These are phyloP conservation scores for Hippopotamus amphibius DNA, from an alignment of 2,113 vertebrate species.

Conservation along the genomic window DNA sequence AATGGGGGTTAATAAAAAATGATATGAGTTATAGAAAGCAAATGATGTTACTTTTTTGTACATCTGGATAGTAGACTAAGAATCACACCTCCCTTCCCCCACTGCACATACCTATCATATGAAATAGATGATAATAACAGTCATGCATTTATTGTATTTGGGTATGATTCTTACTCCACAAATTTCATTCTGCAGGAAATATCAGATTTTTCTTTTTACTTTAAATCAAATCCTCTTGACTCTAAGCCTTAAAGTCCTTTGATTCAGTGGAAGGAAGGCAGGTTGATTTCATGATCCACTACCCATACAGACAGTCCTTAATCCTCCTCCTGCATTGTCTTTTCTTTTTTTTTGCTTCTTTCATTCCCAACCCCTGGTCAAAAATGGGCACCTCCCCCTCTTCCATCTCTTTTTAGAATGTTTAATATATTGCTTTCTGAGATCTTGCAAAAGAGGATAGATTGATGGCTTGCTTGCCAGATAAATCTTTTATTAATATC, in stretches of 20 bases:
- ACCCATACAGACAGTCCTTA: background rate
- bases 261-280: background rate
- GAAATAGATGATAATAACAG: background rate
- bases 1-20: background rate
- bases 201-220: background rate
- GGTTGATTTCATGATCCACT: background rate
- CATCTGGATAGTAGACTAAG: background rate
- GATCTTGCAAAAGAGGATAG: background rate
- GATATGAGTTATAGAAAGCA: background rate
- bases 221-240: background rate
- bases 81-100: background rate
- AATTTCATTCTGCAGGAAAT: background rate
- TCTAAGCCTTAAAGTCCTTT: background rate
- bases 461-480: background rate
- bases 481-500: background rate
- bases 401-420: background rate
- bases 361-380: background rate
- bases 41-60: background rate
- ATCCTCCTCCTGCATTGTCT: background rate
- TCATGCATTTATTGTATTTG: background rate
- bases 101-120: background rate
- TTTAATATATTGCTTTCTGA: background rate
- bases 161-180: background rate
- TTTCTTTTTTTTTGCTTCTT: background rate
- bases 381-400: rapidly evolving